phyloP scores from a whole-genome alignment of 2,113 vertebrate species.

The Catharus fuscescens region DNA sequence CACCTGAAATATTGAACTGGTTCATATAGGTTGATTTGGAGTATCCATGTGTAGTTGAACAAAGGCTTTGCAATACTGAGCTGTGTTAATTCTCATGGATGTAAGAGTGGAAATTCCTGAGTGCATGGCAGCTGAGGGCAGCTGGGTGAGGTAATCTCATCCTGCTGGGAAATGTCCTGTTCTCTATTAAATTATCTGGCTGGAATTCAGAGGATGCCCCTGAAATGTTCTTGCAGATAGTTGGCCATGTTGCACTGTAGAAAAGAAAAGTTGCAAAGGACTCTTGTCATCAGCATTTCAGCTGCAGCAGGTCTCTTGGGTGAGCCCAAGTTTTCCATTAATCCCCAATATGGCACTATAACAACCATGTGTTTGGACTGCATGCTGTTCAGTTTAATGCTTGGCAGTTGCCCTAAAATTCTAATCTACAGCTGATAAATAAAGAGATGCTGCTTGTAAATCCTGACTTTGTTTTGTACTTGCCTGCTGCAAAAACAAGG shows the following conservation, averaged over 20 bases:
- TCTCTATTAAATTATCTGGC: not conserved
- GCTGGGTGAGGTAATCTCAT: not conserved
- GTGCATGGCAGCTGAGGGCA: not conserved
- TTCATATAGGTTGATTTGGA: not conserved
- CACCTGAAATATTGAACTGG: not conserved
- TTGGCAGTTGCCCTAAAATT: not conserved
- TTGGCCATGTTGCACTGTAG: not conserved
- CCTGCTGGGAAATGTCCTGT: not conserved
- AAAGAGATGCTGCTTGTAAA: not conserved
- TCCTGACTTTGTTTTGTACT: not conserved
- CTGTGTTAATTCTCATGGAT: not conserved
- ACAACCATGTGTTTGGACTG: not conserved
- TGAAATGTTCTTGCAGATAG: conserved; percentile 23
- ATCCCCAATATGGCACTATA: not conserved
- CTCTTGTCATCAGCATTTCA: not conserved
- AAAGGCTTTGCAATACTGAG: not conserved
- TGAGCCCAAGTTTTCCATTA: not conserved
- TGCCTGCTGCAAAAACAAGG: not conserved
- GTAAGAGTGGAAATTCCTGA: not conserved
- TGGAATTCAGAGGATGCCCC: not conserved
- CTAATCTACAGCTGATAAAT: not conserved
- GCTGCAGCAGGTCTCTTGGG: conserved; percentile 6
- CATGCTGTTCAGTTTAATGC: not conserved
- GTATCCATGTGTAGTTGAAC: not conserved
- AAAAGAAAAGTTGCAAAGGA: not conserved